Conservation (phyloP, 2,113 vertebrate species). For the Pseudorectes ferrugineus region DNA sequence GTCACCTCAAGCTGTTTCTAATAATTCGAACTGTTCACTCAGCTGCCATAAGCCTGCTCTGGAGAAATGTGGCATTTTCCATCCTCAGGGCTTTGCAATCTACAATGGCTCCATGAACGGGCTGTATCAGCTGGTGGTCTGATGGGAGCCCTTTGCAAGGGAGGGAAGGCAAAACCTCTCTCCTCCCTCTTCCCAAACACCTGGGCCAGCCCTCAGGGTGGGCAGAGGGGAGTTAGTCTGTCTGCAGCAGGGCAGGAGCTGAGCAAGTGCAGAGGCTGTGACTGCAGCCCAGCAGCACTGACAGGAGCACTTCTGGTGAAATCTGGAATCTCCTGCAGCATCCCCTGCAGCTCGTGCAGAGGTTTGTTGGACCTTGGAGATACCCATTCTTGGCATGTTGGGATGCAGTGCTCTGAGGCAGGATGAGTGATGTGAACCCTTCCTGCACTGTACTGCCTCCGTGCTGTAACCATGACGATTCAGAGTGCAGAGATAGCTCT, state of each 20-base stretch:
- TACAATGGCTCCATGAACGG: fast-evolving
- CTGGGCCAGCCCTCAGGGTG: not conserved
- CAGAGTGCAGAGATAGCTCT: not conserved
- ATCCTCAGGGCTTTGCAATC: not conserved
- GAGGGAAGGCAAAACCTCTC: not conserved
- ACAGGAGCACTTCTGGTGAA: not conserved
- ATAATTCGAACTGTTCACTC: not conserved
- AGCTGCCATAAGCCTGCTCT: not conserved
- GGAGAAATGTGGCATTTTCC: not conserved
- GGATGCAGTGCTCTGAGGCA: not conserved
- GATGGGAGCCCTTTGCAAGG: not conserved
- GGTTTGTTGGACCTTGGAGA: not conserved
- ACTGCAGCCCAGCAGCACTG: not conserved
- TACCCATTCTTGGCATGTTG: not conserved
- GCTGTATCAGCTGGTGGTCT: not conserved
- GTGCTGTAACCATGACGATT: not conserved
- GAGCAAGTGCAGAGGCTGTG: not conserved
- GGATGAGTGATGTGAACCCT: not conserved
- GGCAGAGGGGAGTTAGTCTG: not conserved
- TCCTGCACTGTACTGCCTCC: not conserved
- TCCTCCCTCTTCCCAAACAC: not conserved
- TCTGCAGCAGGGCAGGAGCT: not conserved
- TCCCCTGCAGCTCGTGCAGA: not conserved
- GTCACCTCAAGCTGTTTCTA: not conserved
- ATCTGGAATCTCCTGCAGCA: not conserved